A percentile compares a stretch with the other conserved stretches of the same genome.
These are phyloP conservation scores for Pinctada fucata DNA, from an alignment of 2,888 invertebrate species.

Conservation along the genomic window DNA sequence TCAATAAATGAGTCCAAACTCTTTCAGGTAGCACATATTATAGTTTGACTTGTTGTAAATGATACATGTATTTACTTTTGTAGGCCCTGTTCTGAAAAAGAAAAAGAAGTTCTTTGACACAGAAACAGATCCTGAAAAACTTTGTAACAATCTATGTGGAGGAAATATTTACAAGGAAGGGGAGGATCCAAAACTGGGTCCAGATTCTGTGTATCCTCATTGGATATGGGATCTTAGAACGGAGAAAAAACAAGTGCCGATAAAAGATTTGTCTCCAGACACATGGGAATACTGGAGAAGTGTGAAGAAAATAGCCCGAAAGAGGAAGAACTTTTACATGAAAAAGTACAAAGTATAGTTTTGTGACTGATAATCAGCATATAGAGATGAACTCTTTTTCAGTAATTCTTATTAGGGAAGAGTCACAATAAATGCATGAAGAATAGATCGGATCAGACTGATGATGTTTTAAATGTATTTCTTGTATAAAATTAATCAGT, in stretches of 20 bases:
- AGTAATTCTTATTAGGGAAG: too few relatives aligned
- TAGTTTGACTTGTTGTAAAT: too few relatives aligned
- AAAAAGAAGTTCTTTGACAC: slow-evolving; percentile 78
- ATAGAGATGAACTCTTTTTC: too few relatives aligned
- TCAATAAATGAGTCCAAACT: too few relatives aligned
- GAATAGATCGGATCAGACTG: too few relatives aligned
- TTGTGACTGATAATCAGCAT: too few relatives aligned
- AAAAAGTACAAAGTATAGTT: neutral
- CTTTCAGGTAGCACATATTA: too few relatives aligned
- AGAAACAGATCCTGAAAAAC: slow-evolving; percentile 88
- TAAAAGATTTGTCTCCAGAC: slow-evolving; percentile 88
- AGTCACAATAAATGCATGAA: too few relatives aligned
- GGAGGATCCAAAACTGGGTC: slow-evolving; percentile 86
- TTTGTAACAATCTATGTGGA: slow-evolving; percentile 89
- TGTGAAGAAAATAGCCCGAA: slow-evolving; percentile 78
- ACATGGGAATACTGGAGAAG: slow-evolving; percentile 89
- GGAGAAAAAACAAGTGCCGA: slow-evolving; percentile 80
- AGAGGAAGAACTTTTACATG: slow-evolving; percentile 43
- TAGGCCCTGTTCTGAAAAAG: too few relatives aligned
- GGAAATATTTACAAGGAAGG: slow-evolving; percentile 86
- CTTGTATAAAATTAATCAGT: too few relatives aligned
- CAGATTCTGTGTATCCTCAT: slow-evolving; percentile 91
- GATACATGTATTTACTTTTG: too few relatives aligned
- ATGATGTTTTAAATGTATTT: too few relatives aligned
- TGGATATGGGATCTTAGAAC: slow-evolving; percentile 91